Conservation (phyloP, 2,113 vertebrate species). For the Oxyura jamaicensis region DNA sequence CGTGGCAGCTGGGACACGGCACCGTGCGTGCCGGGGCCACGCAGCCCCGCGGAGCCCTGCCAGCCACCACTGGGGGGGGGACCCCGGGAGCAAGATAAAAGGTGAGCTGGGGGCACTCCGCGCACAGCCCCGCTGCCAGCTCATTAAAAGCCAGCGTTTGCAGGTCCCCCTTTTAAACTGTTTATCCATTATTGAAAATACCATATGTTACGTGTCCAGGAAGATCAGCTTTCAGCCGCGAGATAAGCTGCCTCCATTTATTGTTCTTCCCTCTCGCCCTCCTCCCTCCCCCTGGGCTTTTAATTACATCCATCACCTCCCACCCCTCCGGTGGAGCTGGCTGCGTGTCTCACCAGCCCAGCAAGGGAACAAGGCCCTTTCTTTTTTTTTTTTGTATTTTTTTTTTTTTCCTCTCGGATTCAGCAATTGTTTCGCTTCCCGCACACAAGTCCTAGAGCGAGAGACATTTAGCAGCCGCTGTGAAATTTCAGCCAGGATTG, state of each 20-base stretch:
- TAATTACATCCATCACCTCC: slow-evolving; percentile 42
- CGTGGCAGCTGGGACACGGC: neutral
- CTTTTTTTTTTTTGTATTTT: neutral
- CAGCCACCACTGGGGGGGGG: neutral
- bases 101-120: neutral
- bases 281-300: slow-evolving; percentile 2
- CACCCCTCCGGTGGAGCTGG: neutral
- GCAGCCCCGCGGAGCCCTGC: neutral
- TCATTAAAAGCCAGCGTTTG: slow-evolving; percentile 12
- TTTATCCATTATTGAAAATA: slow-evolving; percentile 60
- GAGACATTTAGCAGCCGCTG: slow-evolving; percentile 35
- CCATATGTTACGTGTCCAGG: slow-evolving; percentile 51
- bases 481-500: slow-evolving; percentile 49
- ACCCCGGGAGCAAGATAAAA: neutral
- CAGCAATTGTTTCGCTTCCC: neutral
- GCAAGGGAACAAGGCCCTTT: neutral
- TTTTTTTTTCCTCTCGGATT: neutral
- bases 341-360: neutral
- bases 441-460: neutral
- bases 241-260: slow-evolving; percentile 16
- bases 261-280: slow-evolving; percentile 3
- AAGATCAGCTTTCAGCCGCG: slow-evolving; percentile 25
- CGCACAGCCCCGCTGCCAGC: slow-evolving; percentile 13
- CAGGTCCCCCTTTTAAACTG: slow-evolving; percentile 34
- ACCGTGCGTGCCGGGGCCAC: neutral